Evolutionary conservation across 2,888 invertebrate species (phyloP), one percentile per base, ranked within the genome.

Genomic region (Agonopterix subpropinquella): DNA sequence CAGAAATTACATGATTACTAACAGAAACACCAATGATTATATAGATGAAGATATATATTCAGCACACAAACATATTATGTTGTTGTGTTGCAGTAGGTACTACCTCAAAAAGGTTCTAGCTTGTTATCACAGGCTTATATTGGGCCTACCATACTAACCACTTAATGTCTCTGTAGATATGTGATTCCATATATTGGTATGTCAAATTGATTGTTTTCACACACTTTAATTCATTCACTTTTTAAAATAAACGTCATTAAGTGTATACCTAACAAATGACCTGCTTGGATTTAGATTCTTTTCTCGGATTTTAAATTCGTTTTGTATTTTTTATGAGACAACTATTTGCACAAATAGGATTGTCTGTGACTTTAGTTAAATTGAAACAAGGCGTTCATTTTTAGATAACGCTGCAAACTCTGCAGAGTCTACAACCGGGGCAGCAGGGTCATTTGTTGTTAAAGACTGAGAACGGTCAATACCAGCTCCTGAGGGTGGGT

Each of bases 391-490:
- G 80, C 76, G 73, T 81, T 81, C 71, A 77, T 83, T 84, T 91
- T 90, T 92, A 95, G 93, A 94, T 96, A 89, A 96, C 96, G 70
- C 91, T 96, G 85, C 95, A 96, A 90, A 91, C 95, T 74, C 91
- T 96, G 70, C 95, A 95, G 83, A 93, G 94, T 77, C 91, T 96
- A 62, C 96, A 95, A 89, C 93, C 95, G 62, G 94, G 95, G 77
- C 95, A 96, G 81, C 96, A 95, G 84, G 95, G 97, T 80, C 91
- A 92, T 84, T 91, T 98, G 80, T 92, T 98, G 77, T 91, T 98
- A 81, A 98, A 97, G 91, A 98, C 98, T 75, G 98, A 98, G 90
- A 97, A 96, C 90, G 98, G 98, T 73, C 96, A 97, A 84, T 96
- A 95, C 87, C 97, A 98, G 86, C 90, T 98, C 80, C 90, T 98